Evolutionary conservation across 2,113 vertebrate genomes (phyloP).

Genomic region (Heptranchias perlo): DNA sequence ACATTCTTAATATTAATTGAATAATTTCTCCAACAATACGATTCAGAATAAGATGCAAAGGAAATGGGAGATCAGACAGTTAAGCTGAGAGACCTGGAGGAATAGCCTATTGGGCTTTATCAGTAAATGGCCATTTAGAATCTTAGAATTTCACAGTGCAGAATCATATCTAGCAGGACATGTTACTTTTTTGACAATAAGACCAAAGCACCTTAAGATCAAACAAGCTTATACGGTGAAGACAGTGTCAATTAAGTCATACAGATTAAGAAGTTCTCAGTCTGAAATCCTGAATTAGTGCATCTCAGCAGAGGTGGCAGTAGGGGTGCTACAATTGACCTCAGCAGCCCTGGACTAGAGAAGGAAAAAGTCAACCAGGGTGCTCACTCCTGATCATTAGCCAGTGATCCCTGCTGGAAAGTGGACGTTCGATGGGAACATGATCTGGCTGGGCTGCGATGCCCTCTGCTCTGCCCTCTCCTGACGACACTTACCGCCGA

Average conservation of each 20-base stretch:
- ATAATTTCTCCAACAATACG: neutral
- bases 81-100: neutral
- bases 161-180: neutral
- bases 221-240: neutral
- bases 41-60: neutral
- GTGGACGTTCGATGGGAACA: neutral
- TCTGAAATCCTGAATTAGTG: neutral
- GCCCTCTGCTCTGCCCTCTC: neutral
- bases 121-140: neutral
- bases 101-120: neutral
- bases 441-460: neutral
- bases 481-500: neutral
- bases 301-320: neutral
- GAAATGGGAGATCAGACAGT: neutral
- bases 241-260: neutral
- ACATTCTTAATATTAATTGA: neutral
- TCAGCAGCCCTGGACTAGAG: neutral
- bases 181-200: neutral
- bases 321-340: neutral
- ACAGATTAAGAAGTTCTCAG: neutral
- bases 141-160: neutral
- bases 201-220: neutral
- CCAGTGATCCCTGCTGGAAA: neutral
- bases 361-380: neutral
- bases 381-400: neutral